Evolutionary conservation across 2,888 invertebrate genomes (phyloP).

Genomic region (Mesoligia furuncula): DNA sequence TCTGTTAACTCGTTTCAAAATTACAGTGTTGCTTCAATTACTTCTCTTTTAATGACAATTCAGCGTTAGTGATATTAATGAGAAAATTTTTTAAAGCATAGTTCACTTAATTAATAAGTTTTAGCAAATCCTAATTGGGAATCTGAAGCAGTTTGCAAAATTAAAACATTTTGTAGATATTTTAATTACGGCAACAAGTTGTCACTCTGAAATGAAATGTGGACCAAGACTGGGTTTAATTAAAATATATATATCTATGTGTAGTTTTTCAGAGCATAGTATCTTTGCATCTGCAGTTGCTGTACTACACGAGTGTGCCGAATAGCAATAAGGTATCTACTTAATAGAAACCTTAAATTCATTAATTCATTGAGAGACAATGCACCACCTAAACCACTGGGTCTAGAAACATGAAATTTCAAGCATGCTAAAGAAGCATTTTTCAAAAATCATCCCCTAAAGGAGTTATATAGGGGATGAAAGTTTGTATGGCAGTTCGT

Average conservation of each 20-base stretch:
- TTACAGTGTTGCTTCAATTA: not conserved
- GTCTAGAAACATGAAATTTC: not conserved
- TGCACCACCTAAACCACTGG: not conserved
- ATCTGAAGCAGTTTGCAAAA: conserved; percentile 9
- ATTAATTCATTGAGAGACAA: not conserved
- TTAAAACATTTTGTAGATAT: conserved; percentile 10
- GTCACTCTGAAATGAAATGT: not conserved
- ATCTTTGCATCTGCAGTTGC: not conserved
- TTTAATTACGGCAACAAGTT: conserved; percentile 22
- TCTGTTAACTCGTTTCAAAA: not conserved
- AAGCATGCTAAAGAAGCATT: not conserved
- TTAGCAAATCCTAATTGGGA: conserved; percentile 30
- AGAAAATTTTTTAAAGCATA: not conserved
- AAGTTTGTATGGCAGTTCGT: not conserved
- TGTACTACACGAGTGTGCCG: not conserved
- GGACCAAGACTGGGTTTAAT: not conserved
- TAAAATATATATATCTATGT: not conserved
- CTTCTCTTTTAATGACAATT: not conserved
- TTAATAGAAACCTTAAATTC: not conserved
- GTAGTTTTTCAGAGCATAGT: not conserved
- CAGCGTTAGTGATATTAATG: not conserved
- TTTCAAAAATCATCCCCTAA: not conserved
- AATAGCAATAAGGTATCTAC: not conserved
- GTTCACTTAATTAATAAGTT: conserved; percentile 15
- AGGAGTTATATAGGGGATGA: not conserved